Base-by-base conservation (phyloP, 2,797 vertebrate genomes). In the Sebastes diaconus region DNA sequence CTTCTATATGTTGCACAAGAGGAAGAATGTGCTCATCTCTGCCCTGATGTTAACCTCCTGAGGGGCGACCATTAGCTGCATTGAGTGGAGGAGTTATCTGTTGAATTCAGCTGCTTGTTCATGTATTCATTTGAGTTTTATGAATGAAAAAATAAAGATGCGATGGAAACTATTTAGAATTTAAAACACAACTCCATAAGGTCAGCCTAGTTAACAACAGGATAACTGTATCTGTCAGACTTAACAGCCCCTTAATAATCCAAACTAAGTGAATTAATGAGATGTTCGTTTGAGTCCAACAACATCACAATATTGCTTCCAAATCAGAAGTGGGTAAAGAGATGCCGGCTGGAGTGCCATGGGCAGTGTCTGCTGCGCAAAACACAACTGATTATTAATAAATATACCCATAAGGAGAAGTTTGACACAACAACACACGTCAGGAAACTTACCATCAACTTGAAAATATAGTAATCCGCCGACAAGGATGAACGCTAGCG, bases 381-480 rank as follows among this genome's bases (percentile, higher is more conserved):
- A 67, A 14, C 30, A 55, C 1, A 75, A 11, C 2, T 25, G 6
- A 32, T n/a, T 24, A 24, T 73, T 61, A 61, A 8, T 16, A 22
- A 61, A 8, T 16, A 22, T 2, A 46, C 12, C 13, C 16, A 16
- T 7, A 67, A 59, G 11, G 60, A 8, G n/a, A 68, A 73, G 36
- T 90, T 88, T 68, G 2, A 52, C 29, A 63, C 4, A 50, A 68
- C 52, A 71, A 60, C 13, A 55, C 14, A 24, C 20, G 46, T 27
- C 11, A 12, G 18, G 1, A 6, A 95, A 98, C 98, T 99, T 95
- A 99, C 98, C 98, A 93, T 96, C 94, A 92, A 96, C 96, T 95
- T 95, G 97, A 83, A 96, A 95, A 93, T 94, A 96, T 79, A 98
- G 95, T 96, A 98, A 97, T 97, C 98, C 98, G 95, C 94, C 96